Conservation (phyloP, 2,113 vertebrate species). For the Perca flavescens region DNA sequence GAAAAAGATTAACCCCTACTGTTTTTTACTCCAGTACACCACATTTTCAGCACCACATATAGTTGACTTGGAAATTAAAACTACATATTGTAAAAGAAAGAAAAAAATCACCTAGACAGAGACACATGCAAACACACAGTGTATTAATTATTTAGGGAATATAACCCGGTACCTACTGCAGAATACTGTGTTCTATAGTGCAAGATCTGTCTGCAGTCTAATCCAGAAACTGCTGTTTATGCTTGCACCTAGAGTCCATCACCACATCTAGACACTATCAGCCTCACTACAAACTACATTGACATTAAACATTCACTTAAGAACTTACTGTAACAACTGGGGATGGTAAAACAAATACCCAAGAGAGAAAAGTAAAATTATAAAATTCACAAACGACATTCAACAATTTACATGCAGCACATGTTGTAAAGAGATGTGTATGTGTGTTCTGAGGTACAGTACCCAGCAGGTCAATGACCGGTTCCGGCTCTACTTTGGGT, state of each 20-base stretch:
- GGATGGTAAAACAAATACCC: not conserved
- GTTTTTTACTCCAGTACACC: not conserved
- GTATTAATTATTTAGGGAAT: not conserved
- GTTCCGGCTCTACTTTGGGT: conserved; percentile 89
- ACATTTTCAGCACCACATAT: not conserved
- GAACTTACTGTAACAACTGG: conserved; percentile 17
- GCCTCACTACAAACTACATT: not conserved
- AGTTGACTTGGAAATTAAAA: too few species aligned
- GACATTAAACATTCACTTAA: not conserved
- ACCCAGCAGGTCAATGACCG: conserved; percentile 98
- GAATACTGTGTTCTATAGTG: not conserved
- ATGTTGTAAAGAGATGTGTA: not conserved
- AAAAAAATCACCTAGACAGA: too few species aligned
- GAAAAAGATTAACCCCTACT: not conserved
- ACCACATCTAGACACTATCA: conserved; percentile 3
- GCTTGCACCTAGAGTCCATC: not conserved
- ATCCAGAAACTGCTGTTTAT: not conserved
- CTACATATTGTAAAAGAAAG: not conserved
- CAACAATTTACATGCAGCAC: not conserved
- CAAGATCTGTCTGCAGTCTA: not conserved
- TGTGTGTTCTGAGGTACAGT: conserved; percentile 72
- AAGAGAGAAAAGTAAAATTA: not conserved
- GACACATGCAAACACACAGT: not conserved
- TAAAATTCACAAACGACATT: not conserved
- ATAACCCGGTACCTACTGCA: not conserved